These are phyloP conservation scores for Rhizoglyphus robini DNA, from an alignment of 1,140 invertebrate genomes.

Conservation along the genomic window DNA sequence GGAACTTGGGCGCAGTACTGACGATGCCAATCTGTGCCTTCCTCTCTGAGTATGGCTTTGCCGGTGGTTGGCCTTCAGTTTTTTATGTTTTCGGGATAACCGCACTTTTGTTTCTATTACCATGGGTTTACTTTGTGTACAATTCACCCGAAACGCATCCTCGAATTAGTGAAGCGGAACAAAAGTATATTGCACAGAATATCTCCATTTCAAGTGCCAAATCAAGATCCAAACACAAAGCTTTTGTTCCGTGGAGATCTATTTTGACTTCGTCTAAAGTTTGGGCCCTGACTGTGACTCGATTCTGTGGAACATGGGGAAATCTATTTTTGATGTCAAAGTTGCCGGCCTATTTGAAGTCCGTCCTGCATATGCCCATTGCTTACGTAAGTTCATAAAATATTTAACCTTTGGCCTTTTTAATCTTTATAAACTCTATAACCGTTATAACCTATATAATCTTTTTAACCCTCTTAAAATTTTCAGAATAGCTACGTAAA, in stretches of 20 bases:
- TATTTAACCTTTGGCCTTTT: no score
- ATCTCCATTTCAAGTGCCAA: not conserved
- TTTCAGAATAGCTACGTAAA: slow-evolving; percentile 27
- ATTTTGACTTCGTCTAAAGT: slow-evolving; percentile 67
- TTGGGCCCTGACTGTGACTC: slow-evolving; percentile 80
- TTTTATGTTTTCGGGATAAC: slow-evolving; percentile 36
- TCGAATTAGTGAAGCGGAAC: slow-evolving; percentile 30
- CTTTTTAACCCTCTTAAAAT: not conserved
- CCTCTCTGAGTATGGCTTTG: no score
- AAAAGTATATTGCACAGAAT: slow-evolving; percentile 21
- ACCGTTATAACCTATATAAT: not conserved
- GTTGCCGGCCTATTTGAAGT: slow-evolving; percentile 41
- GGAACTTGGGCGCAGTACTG: slow-evolving; percentile 38
- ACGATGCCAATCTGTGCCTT: slow-evolving; percentile 37
- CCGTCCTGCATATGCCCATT: slow-evolving; percentile 54
- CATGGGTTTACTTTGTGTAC: slow-evolving; percentile 38
- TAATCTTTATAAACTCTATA: not conserved
- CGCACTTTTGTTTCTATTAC: slow-evolving; percentile 28
- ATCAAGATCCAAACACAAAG: no score
- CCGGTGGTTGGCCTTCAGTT: slow-evolving; percentile 39
- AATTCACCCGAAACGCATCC: slow-evolving; percentile 40
- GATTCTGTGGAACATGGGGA: slow-evolving; percentile 79
- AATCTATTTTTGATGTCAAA: slow-evolving; percentile 88
- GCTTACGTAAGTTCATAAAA: slow-evolving; percentile 32
- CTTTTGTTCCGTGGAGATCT: slow-evolving; percentile 53